Conservation (phyloP, 2,888 invertebrate genomes). For the Orchestes rusci region DNA sequence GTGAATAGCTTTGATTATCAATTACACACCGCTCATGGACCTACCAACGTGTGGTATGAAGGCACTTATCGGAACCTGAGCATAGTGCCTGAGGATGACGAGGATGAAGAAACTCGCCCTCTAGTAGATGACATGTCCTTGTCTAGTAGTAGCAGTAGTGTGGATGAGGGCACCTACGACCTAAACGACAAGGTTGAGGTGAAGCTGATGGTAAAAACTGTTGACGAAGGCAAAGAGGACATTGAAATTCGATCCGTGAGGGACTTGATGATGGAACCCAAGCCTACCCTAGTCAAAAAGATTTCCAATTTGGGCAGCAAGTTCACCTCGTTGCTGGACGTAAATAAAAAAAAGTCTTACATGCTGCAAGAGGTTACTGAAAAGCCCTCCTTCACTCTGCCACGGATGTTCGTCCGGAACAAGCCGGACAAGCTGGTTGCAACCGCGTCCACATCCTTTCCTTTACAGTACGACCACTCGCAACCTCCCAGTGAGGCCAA, state of each 20-base stretch:
- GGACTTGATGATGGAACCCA: constrained; percentile 33
- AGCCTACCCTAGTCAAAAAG: constrained; percentile 28
- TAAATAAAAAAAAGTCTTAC: constrained; percentile 28
- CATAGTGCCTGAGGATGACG: constrained; percentile 44
- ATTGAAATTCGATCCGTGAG: constrained; percentile 46
- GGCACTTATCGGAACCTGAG: constrained; percentile 43
- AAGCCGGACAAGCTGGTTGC: constrained; percentile 36
- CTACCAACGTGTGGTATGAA: constrained; percentile 42
- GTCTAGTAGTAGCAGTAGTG: constrained; percentile 26
- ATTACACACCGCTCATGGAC: constrained; percentile 26
- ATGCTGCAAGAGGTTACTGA: constrained; percentile 3
- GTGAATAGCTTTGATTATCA: constrained; percentile 29
- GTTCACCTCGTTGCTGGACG: constrained; percentile 30
- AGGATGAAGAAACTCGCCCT: constrained; percentile 24
- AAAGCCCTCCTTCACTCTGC: constrained; percentile 39
- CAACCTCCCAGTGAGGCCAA: constrained; percentile 14
- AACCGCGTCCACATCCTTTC: constrained; percentile 36
- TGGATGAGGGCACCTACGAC: constrained; percentile 34
- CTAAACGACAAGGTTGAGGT: constrained; percentile 44
- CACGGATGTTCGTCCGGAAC: constrained; percentile 37
- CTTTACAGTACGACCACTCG: constrained; percentile 34
- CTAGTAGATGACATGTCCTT: constrained; percentile 13
- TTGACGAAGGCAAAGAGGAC: constrained; percentile 45
- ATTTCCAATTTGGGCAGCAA: constrained; percentile 30
- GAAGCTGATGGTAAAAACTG: constrained; percentile 47